Evolutionary conservation across 2,888 invertebrate genomes (phyloP), one percentile per base, ranked within the genome.

Genomic region (Cataglyphis albicans): DNA sequence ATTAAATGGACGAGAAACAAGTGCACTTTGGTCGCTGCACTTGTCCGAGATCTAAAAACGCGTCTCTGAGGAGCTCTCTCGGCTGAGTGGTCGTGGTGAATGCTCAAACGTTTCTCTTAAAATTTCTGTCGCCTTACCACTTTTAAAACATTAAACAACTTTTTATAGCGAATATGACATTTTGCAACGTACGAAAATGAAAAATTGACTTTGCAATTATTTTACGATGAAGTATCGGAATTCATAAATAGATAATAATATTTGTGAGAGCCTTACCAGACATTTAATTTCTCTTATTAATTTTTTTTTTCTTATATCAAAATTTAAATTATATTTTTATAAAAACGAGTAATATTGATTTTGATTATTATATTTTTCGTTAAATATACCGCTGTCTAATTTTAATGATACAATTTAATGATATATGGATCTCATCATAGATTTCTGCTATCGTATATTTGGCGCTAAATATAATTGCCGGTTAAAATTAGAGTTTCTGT

Each of bases 31-130:
- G 52, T 44, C 32, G 59, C 63, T 65, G 74, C 12, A 57, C 61
- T 52, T 63, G 48, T n/a, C 55, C 59, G 68, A 80, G 81, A 81
- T 65, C 74, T 64, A 74, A 82, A 78, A 57, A 81, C 61, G 64
- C 32, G 65, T 75, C 63, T 64, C 81, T 85, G 73, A 82, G 84
- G 75, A 80, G 80, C 72, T 86, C 55, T 85, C 61, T 57, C 61
- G n/a, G 32, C 32, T 64, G 70, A 80, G 80, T 82, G 63, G 67
- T n/a, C 61, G 52, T 48, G 44, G 48, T 48, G 55, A 73, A 70
- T 41, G 44, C 65, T 73, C 21, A 38, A 57, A 6, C 41, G 21
- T 55, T 61, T 75, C 73, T 73, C 67, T 59, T 70, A 75, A 83
- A 70, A 72, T 63, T 63, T 68, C 52, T 63, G 74, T 75, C 15